A percentile compares a stretch with the other conserved stretches of the same genome.
These are phyloP conservation scores for Barnardius zonarius DNA, from an alignment of 2,113 vertebrate genomes.

Conservation along the genomic window DNA sequence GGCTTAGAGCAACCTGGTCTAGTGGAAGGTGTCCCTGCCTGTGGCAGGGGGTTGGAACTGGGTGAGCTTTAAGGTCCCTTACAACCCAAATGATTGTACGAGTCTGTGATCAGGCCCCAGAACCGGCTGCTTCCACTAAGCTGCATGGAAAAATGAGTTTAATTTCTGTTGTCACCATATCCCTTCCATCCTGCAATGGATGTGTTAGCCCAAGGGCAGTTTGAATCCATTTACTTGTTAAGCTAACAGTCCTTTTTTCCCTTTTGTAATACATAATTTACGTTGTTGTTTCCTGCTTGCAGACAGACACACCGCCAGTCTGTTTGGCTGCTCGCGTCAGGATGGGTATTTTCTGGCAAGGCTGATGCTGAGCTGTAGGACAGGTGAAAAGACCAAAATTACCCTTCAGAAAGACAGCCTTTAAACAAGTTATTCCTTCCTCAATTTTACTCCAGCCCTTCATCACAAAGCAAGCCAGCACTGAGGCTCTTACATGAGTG, in stretches of 20 bases:
- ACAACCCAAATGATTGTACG: background rate
- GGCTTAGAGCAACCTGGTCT: no score
- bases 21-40: background rate
- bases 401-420: background rate
- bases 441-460: background rate
- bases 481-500: background rate
- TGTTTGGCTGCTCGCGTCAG: background rate
- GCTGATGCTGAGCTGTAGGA: background rate
- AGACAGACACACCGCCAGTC: background rate
- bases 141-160: background rate
- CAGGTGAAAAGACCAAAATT: background rate
- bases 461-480: background rate
- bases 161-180: background rate
- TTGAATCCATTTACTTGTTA: background rate
- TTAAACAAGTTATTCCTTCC: background rate
- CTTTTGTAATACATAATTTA: background rate
- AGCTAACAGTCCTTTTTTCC: background rate
- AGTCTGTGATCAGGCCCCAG: background rate
- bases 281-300: background rate
- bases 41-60: background rate
- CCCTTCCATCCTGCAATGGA: background rate
- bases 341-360: fast-evolving
- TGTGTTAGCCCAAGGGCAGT: background rate
- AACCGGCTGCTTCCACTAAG: background rate
- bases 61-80: background rate